Conservation (phyloP, 2,888 invertebrate species). For the Leptinotarsa juncta region DNA sequence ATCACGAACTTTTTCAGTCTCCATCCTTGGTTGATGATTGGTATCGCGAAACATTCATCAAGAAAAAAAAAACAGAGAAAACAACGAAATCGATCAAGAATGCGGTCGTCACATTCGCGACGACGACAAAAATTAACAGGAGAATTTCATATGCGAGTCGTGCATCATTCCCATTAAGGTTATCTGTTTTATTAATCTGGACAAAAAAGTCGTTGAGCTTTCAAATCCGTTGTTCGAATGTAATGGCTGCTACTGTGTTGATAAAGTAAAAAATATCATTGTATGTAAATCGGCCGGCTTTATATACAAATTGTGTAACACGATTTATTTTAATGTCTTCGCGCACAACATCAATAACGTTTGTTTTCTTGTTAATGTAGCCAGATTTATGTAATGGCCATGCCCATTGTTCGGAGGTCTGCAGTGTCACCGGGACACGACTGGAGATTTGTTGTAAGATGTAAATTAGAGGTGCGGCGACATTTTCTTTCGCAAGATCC, state of each 20-base stretch:
- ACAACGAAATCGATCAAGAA: slow-evolving; percentile 9
- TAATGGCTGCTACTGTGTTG: slow-evolving; percentile 38
- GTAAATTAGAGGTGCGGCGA: background rate
- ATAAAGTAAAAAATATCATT: slow-evolving; percentile 44
- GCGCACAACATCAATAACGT: slow-evolving; percentile 41
- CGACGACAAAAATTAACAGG: slow-evolving; percentile 29
- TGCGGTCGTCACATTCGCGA: slow-evolving; percentile 20
- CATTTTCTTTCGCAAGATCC: background rate
- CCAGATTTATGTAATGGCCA: slow-evolving; percentile 41
- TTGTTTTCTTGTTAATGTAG: slow-evolving; percentile 46
- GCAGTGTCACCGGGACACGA: slow-evolving; percentile 28
- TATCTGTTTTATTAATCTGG: slow-evolving; percentile 40
- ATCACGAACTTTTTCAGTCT: slow-evolving; percentile 7
- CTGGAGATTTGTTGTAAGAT: background rate
- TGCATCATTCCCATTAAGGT: slow-evolving; percentile 39
- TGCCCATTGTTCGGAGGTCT: slow-evolving; percentile 42
- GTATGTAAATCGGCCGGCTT: slow-evolving; percentile 47
- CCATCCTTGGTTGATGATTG: slow-evolving; percentile 8
- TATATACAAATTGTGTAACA: slow-evolving; percentile 52
- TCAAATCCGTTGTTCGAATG: slow-evolving; percentile 27
- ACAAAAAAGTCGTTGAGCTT: slow-evolving; percentile 29
- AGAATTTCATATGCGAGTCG: slow-evolving; percentile 29
- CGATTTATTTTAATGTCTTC: slow-evolving; percentile 48
- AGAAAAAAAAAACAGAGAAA: background rate
- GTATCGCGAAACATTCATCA: background rate